Conservation (phyloP, 1,140 invertebrate species). For the Steinernema feltiae region DNA sequence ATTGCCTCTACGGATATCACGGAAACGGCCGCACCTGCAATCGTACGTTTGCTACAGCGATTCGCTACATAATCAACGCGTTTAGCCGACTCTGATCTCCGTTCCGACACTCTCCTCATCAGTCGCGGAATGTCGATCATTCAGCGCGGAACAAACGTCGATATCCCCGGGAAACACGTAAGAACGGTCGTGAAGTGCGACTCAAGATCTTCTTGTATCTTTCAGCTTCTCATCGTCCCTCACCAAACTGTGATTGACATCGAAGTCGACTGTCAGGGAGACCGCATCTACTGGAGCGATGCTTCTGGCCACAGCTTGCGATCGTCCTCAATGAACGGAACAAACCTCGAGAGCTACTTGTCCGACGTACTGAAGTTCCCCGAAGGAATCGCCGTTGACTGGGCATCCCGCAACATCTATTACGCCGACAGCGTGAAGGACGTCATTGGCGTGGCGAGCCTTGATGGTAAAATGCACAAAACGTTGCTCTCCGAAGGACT, state of each 20-base stretch:
- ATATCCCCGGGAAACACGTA: slow-evolving; percentile 58
- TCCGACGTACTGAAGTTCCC: slow-evolving; percentile 60
- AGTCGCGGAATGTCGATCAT: slow-evolving; percentile 61
- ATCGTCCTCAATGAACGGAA: slow-evolving; percentile 50
- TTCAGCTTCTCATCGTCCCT: slow-evolving; percentile 51
- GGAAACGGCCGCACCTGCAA: slow-evolving; percentile 60
- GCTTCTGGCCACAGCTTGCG: slow-evolving; percentile 53
- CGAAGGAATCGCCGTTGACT: slow-evolving; percentile 88
- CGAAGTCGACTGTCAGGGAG: slow-evolving; percentile 60
- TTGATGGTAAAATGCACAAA: slow-evolving; percentile 69
- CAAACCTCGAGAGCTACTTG: slow-evolving; percentile 37
- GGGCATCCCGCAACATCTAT: slow-evolving; percentile 81
- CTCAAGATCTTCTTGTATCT: background rate
- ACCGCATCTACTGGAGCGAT: slow-evolving; percentile 61
- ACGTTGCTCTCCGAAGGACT: slow-evolving; percentile 72
- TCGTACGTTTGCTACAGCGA: slow-evolving; percentile 39
- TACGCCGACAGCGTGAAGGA: slow-evolving; percentile 88
- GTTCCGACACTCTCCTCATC: slow-evolving; percentile 55
- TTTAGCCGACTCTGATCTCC: slow-evolving; percentile 34
- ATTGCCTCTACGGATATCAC: slow-evolving; percentile 59
- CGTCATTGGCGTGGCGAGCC: slow-evolving; percentile 79
- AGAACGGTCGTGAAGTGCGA: slow-evolving; percentile 2
- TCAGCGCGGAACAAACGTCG: slow-evolving; percentile 51
- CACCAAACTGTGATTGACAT: slow-evolving; percentile 60
- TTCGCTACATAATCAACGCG: slow-evolving; percentile 6